A percentile compares a stretch with the other conserved stretches of the same genome.
These are phyloP conservation scores for Sula dactylatra DNA, from an alignment of 2,113 vertebrate species.

Conservation along the genomic window DNA sequence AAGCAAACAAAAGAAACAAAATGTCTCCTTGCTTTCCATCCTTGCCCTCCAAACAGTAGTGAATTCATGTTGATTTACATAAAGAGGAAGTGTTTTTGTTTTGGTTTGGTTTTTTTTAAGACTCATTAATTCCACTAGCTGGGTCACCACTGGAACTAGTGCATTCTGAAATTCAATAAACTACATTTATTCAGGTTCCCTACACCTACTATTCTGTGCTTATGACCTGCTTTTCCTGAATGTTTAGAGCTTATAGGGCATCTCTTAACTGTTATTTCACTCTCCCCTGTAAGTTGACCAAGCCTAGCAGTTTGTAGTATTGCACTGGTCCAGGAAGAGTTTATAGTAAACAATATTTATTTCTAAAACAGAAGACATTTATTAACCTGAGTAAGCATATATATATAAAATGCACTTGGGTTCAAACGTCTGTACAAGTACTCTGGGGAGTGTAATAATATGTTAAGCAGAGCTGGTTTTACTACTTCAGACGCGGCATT, in stretches of 20 bases:
- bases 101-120: background rate
- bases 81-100: background rate
- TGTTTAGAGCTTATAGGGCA: background rate
- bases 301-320: background rate
- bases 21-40: background rate
- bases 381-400: background rate
- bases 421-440: background rate
- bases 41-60: background rate
- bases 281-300: background rate
- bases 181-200: background rate
- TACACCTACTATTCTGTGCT: background rate
- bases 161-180: background rate
- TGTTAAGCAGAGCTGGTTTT: background rate
- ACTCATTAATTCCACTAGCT: background rate
- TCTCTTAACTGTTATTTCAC: background rate
- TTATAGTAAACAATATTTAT: background rate
- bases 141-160: background rate
- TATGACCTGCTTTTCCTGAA: background rate
- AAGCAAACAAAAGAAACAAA: background rate
- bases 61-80: background rate
- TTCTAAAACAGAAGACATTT: background rate
- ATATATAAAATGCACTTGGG: background rate
- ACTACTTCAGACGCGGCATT: background rate
- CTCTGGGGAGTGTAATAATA: background rate
- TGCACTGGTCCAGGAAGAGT: background rate